Percentiles rank a stretch among this genome's conserved stretches.
These are phyloP conservation scores for Rhinogobius similis DNA, from an alignment of 2,113 vertebrate species.

Conservation along the genomic window DNA sequence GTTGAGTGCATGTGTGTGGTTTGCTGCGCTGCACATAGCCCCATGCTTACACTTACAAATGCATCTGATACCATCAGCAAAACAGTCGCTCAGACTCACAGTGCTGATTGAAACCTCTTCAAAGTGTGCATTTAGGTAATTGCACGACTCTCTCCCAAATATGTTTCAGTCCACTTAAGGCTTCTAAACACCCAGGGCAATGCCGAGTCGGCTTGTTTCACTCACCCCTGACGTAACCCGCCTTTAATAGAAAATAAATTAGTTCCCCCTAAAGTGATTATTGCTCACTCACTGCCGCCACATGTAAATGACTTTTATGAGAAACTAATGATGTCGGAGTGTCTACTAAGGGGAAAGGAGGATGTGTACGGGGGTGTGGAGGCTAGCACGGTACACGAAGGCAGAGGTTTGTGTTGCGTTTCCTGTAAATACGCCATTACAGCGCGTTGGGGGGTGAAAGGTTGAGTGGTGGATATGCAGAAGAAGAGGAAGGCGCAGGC, in stretches of 20 bases:
- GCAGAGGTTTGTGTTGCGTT: slow-evolving; percentile 65
- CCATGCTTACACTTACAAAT: slow-evolving; percentile 64
- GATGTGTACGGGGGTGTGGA: slow-evolving; percentile 26
- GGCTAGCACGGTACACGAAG: slow-evolving; percentile 55
- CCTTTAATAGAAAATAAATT: slow-evolving; percentile 75
- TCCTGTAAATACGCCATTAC: slow-evolving; percentile 71
- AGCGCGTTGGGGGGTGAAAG: slow-evolving; percentile 61
- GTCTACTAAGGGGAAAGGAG: slow-evolving; percentile 56
- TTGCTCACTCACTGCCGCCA: slow-evolving; percentile 65
- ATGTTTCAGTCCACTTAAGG: slow-evolving; percentile 70
- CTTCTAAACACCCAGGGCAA: slow-evolving; percentile 55
- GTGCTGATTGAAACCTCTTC: slow-evolving; percentile 71
- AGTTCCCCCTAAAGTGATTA: slow-evolving; percentile 73
- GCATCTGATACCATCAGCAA: slow-evolving; percentile 70
- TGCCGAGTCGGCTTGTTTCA: slow-evolving; percentile 64
- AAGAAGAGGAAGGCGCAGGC: slow-evolving; percentile 50
- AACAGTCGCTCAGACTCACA: slow-evolving; percentile 48
- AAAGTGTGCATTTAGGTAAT: slow-evolving; percentile 77
- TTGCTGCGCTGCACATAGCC: slow-evolving; percentile 25
- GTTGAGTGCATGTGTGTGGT: background rate
- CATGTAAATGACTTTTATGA: slow-evolving; percentile 77
- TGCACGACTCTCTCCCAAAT: slow-evolving; percentile 64
- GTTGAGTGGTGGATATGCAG: slow-evolving; percentile 62
- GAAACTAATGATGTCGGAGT: slow-evolving; percentile 72
- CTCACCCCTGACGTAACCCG: slow-evolving; percentile 61